These are phyloP conservation scores for Melinaea menophilus DNA, from an alignment of 2,888 invertebrate species.

Conservation along the genomic window DNA sequence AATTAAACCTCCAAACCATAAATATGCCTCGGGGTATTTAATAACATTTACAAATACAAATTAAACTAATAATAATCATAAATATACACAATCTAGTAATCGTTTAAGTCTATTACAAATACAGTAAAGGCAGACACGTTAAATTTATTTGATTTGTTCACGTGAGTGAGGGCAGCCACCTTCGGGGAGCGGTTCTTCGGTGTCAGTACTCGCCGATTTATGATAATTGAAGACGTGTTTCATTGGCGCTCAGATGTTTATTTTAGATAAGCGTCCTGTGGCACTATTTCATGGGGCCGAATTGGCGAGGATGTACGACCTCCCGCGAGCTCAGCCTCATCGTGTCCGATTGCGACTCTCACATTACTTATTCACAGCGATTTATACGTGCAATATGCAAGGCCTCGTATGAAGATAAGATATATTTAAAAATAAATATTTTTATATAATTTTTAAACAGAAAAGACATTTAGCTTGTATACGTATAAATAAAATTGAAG, in stretches of 20 bases:
- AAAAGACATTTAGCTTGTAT: too few relatives aligned
- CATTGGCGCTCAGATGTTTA: constrained; percentile 76
- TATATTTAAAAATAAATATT: constrained; percentile 41
- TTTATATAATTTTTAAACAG: constrained; percentile 27
- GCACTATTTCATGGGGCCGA: constrained; percentile 75
- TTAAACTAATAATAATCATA: constrained; percentile 6
- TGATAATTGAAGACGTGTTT: constrained; percentile 78
- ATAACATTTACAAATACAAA: constrained; percentile 1
- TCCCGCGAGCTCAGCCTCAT: constrained; percentile 56
- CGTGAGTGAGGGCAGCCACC: constrained; percentile 45
- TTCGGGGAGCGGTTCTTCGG: constrained; percentile 63
- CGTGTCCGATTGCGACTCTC: constrained; percentile 63
- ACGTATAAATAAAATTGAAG: too few relatives aligned
- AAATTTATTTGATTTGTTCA: constrained; percentile 52
- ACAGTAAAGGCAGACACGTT: constrained; percentile 40
- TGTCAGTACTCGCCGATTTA: constrained; percentile 73
- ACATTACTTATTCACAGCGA: constrained; percentile 59
- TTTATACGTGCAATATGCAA: constrained; percentile 63
- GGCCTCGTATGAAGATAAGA: constrained; percentile 57
- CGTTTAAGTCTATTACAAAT: constrained; percentile 37
- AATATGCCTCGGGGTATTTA: not conserved
- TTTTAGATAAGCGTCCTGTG: constrained; percentile 74
- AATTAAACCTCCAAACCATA: not conserved
- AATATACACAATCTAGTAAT: constrained; percentile 3
- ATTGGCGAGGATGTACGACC: constrained; percentile 68